phyloP scores from a whole-genome alignment of 2,888 invertebrate genomes.

The Drosophila multiciliata region DNA sequence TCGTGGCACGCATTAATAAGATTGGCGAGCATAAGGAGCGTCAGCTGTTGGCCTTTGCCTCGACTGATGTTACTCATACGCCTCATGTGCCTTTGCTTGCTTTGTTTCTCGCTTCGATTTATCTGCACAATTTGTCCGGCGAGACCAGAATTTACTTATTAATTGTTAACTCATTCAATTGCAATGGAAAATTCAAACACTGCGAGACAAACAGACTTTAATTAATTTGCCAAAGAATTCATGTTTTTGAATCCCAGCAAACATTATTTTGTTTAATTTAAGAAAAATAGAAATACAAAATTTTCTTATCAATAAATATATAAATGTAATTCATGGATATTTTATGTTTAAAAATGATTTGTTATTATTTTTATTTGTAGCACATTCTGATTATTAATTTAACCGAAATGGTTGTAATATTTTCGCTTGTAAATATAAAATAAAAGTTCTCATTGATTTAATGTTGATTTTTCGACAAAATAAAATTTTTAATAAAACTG shows the following conservation, averaged over 20 bases:
- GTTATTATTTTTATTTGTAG: not conserved
- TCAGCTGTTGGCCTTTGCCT: conserved; percentile 38
- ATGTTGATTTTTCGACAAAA: too few species aligned
- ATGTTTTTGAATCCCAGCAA: not conserved
- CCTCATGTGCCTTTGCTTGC: conserved; percentile 25
- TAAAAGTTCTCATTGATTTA: not conserved
- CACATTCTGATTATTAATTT: not conserved
- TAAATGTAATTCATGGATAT: not conserved
- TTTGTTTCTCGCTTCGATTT: conserved; percentile 40
- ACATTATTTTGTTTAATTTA: not conserved
- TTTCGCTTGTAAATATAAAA: not conserved
- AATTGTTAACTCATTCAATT: conserved; percentile 41
- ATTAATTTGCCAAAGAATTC: not conserved
- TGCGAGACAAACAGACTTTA: not conserved
- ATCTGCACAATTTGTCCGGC: conserved; percentile 44
- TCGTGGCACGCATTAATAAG: conserved; percentile 43
- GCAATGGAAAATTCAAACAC: conserved; percentile 44
- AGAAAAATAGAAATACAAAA: not conserved
- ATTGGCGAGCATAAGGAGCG: conserved; percentile 14
- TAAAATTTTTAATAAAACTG: too few species aligned
- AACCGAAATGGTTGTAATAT: not conserved
- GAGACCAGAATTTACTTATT: conserved; percentile 54
- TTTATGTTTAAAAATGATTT: not conserved
- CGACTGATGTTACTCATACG: conserved; percentile 59
- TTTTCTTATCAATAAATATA: not conserved